Base-by-base conservation (phyloP, 2,113 vertebrate species). In the Oryzias curvinotus region DNA sequence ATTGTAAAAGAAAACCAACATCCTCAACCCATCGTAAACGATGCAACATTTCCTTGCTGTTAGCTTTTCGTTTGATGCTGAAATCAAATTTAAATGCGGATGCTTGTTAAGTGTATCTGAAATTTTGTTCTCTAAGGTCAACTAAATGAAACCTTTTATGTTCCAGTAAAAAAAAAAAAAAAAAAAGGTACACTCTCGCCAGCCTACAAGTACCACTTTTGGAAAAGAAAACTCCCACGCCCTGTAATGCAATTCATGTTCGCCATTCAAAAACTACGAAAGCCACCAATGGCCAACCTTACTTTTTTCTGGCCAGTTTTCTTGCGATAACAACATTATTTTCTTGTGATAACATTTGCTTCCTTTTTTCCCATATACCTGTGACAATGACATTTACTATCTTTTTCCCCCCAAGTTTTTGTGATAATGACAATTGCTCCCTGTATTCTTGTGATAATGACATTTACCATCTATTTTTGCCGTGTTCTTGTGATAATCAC, bases 171-270 rank as follows among this genome's bases (percentile, higher is more conserved):
- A 28, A 23, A 23, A 23, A 23, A 23, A 21, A 21, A 21, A 21
- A 23, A 23, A 23, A 23, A 46, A 68, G 23, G 15, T 42, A 25
- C n/a, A 30, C 28, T n/a, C 57, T 61, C 70, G 64, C 71, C 76
- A 76, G 76, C 71, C 69, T 44, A 19, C 46, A 62, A 71, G 83
- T 87, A 85, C 83, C 81, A 57, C 68, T 74, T 66, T 10, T 10
- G 21, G 18, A 36, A 44, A 48, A 55, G 63, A 59, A 47, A 42
- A 25, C 50, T 53, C 36, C 26, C 18, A 7, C 23, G 7, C 23
- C 3, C 13, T 43, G 14, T 3, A 59, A 30, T 14, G 21, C n/a
- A 53, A 52, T 50, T 18, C 28, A 28, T 52, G 47, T 52, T 61
- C 50, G 14, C 46, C 53, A 21, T 41, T 54, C 30, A 36, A 36